phyloP scores from a whole-genome alignment of 1,140 invertebrate species.

The Heterodera carotae region DNA sequence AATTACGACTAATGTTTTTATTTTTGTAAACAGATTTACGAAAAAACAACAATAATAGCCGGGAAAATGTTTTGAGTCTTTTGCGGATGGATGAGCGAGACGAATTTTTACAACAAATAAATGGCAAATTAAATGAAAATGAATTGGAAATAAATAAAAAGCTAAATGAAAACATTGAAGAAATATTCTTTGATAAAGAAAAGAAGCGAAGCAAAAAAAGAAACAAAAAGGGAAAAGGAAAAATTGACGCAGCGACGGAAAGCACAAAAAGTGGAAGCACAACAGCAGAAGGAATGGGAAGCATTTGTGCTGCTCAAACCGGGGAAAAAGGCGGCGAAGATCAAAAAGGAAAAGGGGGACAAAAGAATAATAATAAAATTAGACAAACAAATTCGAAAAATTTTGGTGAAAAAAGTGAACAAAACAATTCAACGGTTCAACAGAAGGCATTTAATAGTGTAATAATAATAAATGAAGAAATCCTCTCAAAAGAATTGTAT shows the following conservation, averaged over 20 bases:
- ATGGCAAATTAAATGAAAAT: not conserved
- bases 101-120: not conserved
- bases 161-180: not conserved
- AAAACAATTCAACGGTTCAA: too few species aligned
- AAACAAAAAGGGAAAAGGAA: not conserved
- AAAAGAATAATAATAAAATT: too few species aligned
- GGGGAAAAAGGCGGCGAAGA: not conserved
- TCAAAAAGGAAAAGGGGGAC: too few species aligned
- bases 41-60: not conserved
- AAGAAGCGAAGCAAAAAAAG: not conserved
- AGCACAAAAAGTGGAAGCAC: not conserved
- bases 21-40: not conserved
- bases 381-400: too few species aligned
- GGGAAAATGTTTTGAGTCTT: not conserved
- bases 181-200: not conserved
- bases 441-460: too few species aligned
- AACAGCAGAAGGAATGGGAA: not conserved
- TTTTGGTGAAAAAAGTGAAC: too few species aligned
- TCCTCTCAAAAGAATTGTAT: not conserved
- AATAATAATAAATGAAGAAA: not conserved
- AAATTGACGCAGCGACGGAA: not conserved
- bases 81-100: not conserved
- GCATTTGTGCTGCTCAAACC: too few species aligned
- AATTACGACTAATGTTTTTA: too few species aligned
- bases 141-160: not conserved